These are phyloP conservation scores for Hyla sarda DNA, from an alignment of 2,113 vertebrate genomes.

Conservation along the genomic window DNA sequence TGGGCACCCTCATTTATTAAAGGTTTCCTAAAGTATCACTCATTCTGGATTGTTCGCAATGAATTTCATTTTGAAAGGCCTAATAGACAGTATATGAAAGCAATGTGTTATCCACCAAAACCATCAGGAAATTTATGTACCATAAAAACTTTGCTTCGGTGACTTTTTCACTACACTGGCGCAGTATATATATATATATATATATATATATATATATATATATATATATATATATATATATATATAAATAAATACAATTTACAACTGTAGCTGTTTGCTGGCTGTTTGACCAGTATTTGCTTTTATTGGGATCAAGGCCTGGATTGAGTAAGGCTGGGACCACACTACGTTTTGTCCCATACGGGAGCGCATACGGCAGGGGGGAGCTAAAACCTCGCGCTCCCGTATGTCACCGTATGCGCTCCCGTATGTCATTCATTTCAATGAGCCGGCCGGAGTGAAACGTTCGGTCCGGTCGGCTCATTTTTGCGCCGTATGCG, in stretches of 20 bases:
- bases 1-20: no score
- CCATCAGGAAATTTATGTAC: not conserved
- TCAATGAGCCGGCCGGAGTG: no score
- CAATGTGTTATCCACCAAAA: not conserved
- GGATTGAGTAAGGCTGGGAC: not conserved
- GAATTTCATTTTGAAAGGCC: not conserved
- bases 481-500: no score
- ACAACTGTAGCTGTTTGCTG: constrained; percentile 19
- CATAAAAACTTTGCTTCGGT: not conserved
- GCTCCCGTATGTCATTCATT: no score
- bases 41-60: not conserved
- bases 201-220: no score
- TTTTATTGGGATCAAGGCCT: constrained; percentile 36
- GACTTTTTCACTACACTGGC: not conserved
- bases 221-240: no score
- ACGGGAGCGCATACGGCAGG: no score
- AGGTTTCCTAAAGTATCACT: not conserved
- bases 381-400: no score
- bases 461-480: no score
- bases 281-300: constrained; percentile 17
- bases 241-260: no score
- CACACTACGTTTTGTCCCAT: no score
- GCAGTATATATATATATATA: not conserved
- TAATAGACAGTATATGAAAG: not conserved
- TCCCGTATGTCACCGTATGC: no score